phyloP scores from a whole-genome alignment of 2,113 vertebrate genomes.

The Chascanopsetta lugubris region DNA sequence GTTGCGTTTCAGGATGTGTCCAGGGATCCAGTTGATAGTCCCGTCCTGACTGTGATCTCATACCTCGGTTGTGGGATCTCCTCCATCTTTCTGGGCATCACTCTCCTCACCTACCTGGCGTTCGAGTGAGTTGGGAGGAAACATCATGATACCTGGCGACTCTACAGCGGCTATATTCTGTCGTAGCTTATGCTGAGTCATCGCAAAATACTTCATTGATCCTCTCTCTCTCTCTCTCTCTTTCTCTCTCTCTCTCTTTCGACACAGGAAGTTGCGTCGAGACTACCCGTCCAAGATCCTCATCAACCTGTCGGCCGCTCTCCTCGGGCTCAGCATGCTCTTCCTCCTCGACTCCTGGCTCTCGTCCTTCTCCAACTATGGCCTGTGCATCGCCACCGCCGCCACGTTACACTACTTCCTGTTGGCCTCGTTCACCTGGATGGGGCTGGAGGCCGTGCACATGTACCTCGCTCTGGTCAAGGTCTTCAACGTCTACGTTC shows the following conservation, averaged over 20 bases:
- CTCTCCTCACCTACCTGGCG: constrained; percentile 82
- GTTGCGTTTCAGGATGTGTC: constrained; percentile 82
- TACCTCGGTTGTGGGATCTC: constrained; percentile 87
- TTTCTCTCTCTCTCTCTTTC: background rate
- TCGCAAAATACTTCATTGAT: background rate
- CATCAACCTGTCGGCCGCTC: constrained; percentile 83
- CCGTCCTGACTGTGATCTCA: constrained; percentile 83
- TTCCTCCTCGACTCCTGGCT: constrained; percentile 88
- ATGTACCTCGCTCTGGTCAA: constrained; percentile 90
- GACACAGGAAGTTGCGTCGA: constrained; percentile 85
- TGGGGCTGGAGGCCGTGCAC: constrained; percentile 89
- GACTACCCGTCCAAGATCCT: constrained; percentile 92
- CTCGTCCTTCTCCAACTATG: constrained; percentile 75
- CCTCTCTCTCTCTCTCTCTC: background rate
- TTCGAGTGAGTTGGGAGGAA: constrained; percentile 92
- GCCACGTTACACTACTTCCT: constrained; percentile 87
- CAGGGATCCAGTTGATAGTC: constrained; percentile 63
- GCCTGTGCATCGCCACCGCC: constrained; percentile 82
- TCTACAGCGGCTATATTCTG: no score
- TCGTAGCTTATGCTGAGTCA: no score
- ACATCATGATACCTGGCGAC: no score
- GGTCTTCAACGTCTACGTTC: constrained; percentile 90
- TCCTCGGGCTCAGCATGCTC: constrained; percentile 85
- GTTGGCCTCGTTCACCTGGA: constrained; percentile 89
- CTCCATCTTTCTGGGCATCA: constrained; percentile 86